These are phyloP conservation scores for Spea multiplicata DNA, from an alignment of 2,113 vertebrate species.

Conservation along the genomic window DNA sequence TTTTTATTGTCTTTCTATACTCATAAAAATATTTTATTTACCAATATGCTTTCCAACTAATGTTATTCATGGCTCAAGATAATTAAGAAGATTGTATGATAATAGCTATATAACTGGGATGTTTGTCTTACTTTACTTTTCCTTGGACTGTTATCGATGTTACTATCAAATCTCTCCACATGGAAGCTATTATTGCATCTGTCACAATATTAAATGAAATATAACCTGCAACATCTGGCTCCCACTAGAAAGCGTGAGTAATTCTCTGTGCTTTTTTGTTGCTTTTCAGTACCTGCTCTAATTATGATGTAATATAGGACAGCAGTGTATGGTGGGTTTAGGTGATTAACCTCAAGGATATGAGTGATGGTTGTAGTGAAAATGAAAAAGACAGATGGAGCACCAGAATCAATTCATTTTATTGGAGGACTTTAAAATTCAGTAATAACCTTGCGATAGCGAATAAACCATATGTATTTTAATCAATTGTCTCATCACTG, in stretches of 20 bases:
- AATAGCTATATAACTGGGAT: conserved; percentile 49
- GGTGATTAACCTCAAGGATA: conserved; percentile 86
- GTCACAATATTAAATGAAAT: conserved; percentile 81
- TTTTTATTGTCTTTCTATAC: too few relatives aligned
- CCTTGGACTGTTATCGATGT: conserved; percentile 59
- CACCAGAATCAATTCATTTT: conserved; percentile 77
- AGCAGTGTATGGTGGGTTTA: conserved; percentile 77
- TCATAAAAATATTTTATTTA: background rate
- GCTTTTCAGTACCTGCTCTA: conserved; percentile 71
- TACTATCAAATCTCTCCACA: conserved; percentile 67
- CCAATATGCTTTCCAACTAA: background rate
- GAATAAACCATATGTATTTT: conserved; percentile 57
- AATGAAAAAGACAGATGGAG: conserved; percentile 76
- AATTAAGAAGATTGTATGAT: conserved; percentile 50
- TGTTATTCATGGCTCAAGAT: background rate
- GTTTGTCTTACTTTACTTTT: conserved; percentile 51
- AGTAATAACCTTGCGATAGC: conserved; percentile 80
- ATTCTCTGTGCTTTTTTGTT: conserved; percentile 67
- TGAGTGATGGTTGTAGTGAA: conserved; percentile 84
- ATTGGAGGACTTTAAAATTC: conserved; percentile 73
- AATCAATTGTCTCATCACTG: background rate
- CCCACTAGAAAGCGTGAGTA: conserved; percentile 63
- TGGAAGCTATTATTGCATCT: conserved; percentile 71
- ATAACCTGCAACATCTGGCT: conserved; percentile 78
- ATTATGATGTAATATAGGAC: conserved; percentile 88